Evolutionary conservation across 2,888 invertebrate genomes (phyloP).

Genomic region (Rhabditoides inermis): DNA sequence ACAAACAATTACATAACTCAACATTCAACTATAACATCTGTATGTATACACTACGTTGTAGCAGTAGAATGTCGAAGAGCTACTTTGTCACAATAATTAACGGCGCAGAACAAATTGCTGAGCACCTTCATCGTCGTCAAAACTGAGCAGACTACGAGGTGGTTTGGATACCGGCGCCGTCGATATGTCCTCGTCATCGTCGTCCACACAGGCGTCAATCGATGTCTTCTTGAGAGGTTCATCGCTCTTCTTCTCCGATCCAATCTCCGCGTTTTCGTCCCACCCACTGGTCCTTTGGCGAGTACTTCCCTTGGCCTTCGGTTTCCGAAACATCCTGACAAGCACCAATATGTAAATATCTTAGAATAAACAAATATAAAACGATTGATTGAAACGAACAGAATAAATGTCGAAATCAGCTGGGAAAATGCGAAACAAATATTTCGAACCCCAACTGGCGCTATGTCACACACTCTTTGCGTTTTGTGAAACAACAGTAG

Average conservation of each 20-base stretch:
- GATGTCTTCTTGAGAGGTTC: constrained; percentile 1
- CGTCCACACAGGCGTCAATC: background rate
- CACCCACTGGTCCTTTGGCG: constrained; percentile 22
- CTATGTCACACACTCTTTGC: no score
- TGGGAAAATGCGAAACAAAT: no score
- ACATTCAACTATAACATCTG: background rate
- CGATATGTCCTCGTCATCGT: constrained; percentile 4
- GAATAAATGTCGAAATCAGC: no score
- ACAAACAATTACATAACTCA: background rate
- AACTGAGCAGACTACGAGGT: constrained; percentile 30
- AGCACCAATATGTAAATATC: background rate
- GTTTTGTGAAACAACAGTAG: no score
- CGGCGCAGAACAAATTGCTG: constrained; percentile 3
- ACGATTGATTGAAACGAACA: background rate
- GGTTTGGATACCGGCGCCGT: constrained; percentile 5
- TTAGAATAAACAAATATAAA: background rate
- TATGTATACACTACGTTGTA: background rate
- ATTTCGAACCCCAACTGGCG: no score
- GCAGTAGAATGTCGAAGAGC: background rate
- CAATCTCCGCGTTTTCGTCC: constrained; percentile 13
- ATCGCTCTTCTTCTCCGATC: no score
- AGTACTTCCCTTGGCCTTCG: constrained; percentile 29
- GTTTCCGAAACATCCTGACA: constrained; percentile 42
- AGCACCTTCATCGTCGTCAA: constrained; percentile 39
- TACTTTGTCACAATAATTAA: background rate